Conservation (phyloP, 1,140 invertebrate species). For the Caerostris darwini region DNA sequence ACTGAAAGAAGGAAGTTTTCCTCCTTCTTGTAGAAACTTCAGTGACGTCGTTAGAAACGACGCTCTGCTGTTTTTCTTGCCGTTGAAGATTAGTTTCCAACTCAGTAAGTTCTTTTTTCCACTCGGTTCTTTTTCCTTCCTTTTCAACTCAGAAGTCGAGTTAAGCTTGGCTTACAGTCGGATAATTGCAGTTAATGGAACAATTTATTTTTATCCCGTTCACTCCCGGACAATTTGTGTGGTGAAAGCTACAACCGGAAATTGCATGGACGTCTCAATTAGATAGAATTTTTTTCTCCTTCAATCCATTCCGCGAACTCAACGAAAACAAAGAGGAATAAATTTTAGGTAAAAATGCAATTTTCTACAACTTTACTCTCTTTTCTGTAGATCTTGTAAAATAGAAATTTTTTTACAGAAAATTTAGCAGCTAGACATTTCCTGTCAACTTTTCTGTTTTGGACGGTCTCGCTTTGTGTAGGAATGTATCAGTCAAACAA, state of each 20-base stretch:
- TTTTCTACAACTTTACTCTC: slow-evolving; percentile 5
- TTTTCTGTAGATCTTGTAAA: neutral
- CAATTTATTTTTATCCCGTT: slow-evolving; percentile 73
- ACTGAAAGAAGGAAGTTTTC: too few relatives aligned
- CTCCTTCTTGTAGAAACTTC: too few relatives aligned
- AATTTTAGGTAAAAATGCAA: neutral
- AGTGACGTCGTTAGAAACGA: neutral
- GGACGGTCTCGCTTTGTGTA: too few relatives aligned
- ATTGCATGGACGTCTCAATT: slow-evolving; percentile 65
- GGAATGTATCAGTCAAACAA: too few relatives aligned
- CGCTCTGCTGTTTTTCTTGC: slow-evolving; percentile 35
- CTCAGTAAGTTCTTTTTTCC: slow-evolving; percentile 34
- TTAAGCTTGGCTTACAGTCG: slow-evolving; percentile 71
- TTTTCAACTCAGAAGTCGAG: slow-evolving; percentile 69
- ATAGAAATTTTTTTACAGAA: neutral
- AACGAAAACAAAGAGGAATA: slow-evolving; percentile 25
- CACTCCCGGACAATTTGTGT: slow-evolving; percentile 58
- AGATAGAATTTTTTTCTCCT: slow-evolving; percentile 32
- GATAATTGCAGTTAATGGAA: slow-evolving; percentile 75
- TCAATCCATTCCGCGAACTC: neutral
- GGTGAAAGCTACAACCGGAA: slow-evolving; percentile 65
- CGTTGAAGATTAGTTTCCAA: slow-evolving; percentile 62
- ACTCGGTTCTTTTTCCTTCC: slow-evolving; percentile 22
- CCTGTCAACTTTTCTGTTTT: too few relatives aligned
- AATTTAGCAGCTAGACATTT: too few relatives aligned